phyloP scores from a whole-genome alignment of 2,113 vertebrate species.

The Sorex fumeus region DNA sequence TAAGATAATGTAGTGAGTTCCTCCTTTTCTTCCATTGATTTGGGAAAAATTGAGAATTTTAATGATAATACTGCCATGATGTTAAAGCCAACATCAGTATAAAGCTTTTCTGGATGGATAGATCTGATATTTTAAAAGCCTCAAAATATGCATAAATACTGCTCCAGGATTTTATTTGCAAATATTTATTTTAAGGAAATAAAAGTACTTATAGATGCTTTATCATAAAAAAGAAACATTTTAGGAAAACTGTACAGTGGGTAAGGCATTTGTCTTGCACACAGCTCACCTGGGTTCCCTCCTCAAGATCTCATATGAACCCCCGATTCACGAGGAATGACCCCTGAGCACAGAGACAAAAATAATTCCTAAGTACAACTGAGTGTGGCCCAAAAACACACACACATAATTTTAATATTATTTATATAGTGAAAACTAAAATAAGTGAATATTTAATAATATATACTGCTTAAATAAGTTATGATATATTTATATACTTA shows the following conservation, averaged over 20 bases:
- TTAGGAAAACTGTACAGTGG: not conserved
- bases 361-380: no score
- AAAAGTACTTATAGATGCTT: not conserved
- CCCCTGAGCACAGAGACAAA: no score
- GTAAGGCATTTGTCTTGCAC: no score
- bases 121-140: not conserved
- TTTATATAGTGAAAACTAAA: not conserved
- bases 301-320: no score
- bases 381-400: no score
- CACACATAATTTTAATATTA: not conserved
- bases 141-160: not conserved
- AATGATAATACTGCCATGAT: not conserved
- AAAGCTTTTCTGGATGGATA: not conserved
- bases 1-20: not conserved
- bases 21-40: not conserved
- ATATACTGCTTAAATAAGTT: not conserved
- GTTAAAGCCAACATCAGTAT: no score
- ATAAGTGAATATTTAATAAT: not conserved
- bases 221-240: not conserved
- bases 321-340: no score
- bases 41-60: not conserved
- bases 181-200: slow-evolving; percentile 6
- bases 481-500: not conserved
- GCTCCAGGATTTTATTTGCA: not conserved
- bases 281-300: no score